phyloP scores from a whole-genome alignment of 2,888 invertebrate species.

The Stramonita haemastoma region DNA sequence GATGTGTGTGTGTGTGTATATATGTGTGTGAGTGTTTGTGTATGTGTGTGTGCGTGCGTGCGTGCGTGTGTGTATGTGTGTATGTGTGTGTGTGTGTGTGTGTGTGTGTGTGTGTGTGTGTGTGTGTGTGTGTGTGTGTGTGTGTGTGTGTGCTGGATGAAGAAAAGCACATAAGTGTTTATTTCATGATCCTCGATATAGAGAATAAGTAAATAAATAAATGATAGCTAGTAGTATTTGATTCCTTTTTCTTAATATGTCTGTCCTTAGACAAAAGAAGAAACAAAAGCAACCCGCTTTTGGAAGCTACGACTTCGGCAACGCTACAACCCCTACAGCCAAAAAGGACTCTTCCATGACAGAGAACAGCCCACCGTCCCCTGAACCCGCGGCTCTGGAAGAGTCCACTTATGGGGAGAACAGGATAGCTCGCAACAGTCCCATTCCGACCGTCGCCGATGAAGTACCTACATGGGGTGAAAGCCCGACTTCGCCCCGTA shows the following conservation, averaged over 20 bases:
- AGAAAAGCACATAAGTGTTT: too few species aligned
- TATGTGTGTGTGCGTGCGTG: not conserved
- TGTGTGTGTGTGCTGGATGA: too few species aligned
- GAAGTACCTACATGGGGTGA: not conserved
- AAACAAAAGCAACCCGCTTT: not conserved
- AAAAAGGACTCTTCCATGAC: not conserved
- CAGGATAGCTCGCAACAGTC: not conserved
- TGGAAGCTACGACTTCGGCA: constrained; percentile 17
- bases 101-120: too few species aligned
- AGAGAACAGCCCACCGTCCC: not conserved
- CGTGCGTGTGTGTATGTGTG: not conserved
- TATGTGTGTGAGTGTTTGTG: not conserved
- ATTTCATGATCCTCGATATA: too few species aligned
- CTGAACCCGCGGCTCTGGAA: not conserved
- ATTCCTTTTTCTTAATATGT: not conserved
- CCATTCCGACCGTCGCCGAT: not conserved
- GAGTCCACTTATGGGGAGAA: not conserved
- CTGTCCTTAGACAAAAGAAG: not conserved
- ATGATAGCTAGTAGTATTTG: too few species aligned
- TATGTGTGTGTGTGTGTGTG: not conserved
- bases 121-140: too few species aligned
- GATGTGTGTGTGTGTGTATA: too few species aligned
- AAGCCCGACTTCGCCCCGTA: not conserved
- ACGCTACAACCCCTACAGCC: not conserved
- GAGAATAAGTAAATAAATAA: too few species aligned